Conservation (phyloP, 2,113 vertebrate genomes). For the Tringa solitaria region DNA sequence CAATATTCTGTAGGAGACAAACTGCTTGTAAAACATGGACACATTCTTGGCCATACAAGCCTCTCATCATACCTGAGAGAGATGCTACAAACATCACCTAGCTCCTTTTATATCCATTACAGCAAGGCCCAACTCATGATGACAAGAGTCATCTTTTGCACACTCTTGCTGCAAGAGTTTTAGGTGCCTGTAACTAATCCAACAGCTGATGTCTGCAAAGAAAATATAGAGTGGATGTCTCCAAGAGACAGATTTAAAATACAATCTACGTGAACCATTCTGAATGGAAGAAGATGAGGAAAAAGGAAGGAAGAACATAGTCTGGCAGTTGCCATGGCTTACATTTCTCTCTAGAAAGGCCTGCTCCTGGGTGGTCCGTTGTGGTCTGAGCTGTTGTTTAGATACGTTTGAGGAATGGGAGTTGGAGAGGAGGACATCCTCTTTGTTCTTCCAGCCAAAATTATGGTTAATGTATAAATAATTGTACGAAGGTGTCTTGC, state of each 20-base stretch:
- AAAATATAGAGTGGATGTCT: neutral
- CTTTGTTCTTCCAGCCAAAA: constrained; percentile 45
- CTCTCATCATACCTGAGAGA: neutral
- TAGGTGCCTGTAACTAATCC: neutral
- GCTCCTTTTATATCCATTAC: neutral
- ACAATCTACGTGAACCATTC: neutral
- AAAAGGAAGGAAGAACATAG: neutral
- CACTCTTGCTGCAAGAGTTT: neutral
- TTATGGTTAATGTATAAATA: neutral
- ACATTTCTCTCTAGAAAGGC: neutral
- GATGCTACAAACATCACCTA: neutral
- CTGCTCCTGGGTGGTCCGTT: neutral
- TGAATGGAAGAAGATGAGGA: neutral
- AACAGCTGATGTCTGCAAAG: neutral
- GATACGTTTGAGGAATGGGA: neutral
- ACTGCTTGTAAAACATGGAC: neutral
- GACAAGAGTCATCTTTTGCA: neutral
- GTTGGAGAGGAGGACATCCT: neutral
- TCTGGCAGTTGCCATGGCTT: neutral
- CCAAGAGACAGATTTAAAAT: neutral
- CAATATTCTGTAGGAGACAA: neutral
- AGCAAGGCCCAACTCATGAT: neutral
- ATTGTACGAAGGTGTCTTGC: neutral
- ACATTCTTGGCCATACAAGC: neutral
- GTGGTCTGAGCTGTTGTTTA: neutral